Evolutionary conservation across 1,140 invertebrate genomes (phyloP).

Genomic region (Drosophila fuyamai): DNA sequence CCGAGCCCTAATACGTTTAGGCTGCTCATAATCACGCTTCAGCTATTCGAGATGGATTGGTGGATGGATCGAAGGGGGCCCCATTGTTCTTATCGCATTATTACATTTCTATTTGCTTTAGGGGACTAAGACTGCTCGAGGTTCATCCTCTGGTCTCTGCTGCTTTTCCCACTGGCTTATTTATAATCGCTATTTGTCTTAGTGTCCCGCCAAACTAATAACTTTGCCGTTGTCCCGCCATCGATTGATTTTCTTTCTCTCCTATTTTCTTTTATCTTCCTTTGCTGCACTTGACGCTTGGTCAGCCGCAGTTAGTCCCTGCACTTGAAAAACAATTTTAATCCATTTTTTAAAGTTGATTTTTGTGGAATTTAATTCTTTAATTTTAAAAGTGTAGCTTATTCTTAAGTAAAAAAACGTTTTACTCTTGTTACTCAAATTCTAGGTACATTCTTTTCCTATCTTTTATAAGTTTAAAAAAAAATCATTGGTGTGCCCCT

Average conservation of each 20-base stretch:
- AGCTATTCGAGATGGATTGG: conserved; percentile 70
- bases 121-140: conserved; percentile 19
- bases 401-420: too few relatives aligned
- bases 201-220: conserved; percentile 71
- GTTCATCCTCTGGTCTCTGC: conserved; percentile 6
- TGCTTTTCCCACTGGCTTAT: conserved; percentile 59
- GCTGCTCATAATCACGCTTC: conserved; percentile 81
- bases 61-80: conserved; percentile 28
- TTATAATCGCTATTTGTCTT: conserved; percentile 82
- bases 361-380: too few relatives aligned
- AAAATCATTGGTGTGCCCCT: too few relatives aligned
- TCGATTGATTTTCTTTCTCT: conserved; percentile 5
- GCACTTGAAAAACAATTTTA: conserved; percentile 17
- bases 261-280: conserved; percentile 8
- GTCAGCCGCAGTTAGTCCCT: conserved; percentile 27
- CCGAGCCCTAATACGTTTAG: conserved; percentile 71
- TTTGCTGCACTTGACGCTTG: conserved; percentile 46
- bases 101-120: conserved; percentile 78
- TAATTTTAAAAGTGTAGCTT: too few relatives aligned
- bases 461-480: too few relatives aligned
- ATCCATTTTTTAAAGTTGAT: neutral
- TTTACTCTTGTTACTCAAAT: neutral
- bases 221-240: conserved; percentile 32
- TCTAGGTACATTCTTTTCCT: too few relatives aligned
- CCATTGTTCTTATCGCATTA: conserved; percentile 82